Evolutionary conservation across 2,888 invertebrate species (phyloP), one percentile per base, ranked within the genome.

Genomic region (Mythimna ferrago): DNA sequence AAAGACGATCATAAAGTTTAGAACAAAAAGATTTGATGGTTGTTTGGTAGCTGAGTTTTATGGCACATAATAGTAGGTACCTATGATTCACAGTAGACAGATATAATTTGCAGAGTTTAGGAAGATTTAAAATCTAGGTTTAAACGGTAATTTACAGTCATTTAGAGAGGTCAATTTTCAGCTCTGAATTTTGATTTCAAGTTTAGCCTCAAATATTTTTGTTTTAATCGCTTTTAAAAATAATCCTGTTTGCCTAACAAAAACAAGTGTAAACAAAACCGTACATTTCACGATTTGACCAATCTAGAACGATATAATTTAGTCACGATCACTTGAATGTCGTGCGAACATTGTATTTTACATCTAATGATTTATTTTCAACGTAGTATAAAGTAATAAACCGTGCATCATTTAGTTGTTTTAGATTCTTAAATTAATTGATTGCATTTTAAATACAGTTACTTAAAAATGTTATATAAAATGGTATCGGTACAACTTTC

Each of bases 321-420:
- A 66, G 67, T 78, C 82, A 82, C 83, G 82, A 83, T 53, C 21
- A 71, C 63, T 57, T 41, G 35, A 76, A 77, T 74, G 61, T 74
- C 77, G 74, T 80, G 83, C 78, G 62, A 78, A 80, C 66, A 68
- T 74, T 72, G 57, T 60, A 57, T 70, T 71, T 71, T 61, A 54
- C 71, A 61, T 41, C 61, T 41, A 76, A 71, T 78, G 72, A 82
- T 83, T 75, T 75, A 83, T 80, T 77, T 80, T 78, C 38, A 51
- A 53, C 60, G 54, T 69, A 72, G 32, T 78, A 48, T 72, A 79
- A 60, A 62, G 82, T 60, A 75, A 75, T 82, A 70, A 72, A 82
- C 60, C 68, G 68, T 32, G 62, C 32, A 70, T 53, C 65, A 44
- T 66, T 35, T 69, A 70, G 19, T 35, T 64, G 67, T 71, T 78